A percentile compares a stretch with the other conserved stretches of the same genome.
These are phyloP conservation scores for Malurus elegans DNA, from an alignment of 2,113 vertebrate genomes.

Conservation along the genomic window DNA sequence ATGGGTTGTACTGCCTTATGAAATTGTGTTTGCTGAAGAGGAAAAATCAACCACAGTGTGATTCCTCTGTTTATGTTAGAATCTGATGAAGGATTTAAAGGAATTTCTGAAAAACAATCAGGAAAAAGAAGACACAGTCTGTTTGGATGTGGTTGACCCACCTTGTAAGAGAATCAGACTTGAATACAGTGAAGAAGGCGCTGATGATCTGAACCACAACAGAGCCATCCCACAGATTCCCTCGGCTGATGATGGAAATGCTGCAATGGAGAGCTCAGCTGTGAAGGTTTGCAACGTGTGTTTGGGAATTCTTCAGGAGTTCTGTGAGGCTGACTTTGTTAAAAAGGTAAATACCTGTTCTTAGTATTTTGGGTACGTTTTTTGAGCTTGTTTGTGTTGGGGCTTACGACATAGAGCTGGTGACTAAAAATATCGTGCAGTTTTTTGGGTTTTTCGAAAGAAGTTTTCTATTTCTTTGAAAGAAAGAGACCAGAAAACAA, in stretches of 20 bases:
- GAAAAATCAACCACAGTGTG: neutral
- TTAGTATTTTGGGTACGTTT: neutral
- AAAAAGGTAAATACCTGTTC: slow-evolving; percentile 76
- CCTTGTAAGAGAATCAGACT: slow-evolving; percentile 83
- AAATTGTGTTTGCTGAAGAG: neutral
- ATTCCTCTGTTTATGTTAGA: slow-evolving; percentile 68
- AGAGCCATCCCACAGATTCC: neutral
- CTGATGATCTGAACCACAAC: slow-evolving; percentile 36
- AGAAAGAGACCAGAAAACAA: neutral
- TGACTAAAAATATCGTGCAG: neutral
- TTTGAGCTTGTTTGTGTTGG: neutral
- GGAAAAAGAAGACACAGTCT: slow-evolving; percentile 13
- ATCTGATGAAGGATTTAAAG: slow-evolving; percentile 76
- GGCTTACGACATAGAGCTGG: neutral
- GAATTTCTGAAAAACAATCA: slow-evolving; percentile 70
- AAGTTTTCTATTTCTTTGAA: neutral
- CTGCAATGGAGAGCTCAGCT: neutral
- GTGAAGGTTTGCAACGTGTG: slow-evolving; percentile 82
- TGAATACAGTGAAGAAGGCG: neutral
- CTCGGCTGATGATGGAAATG: neutral
- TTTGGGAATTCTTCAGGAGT: slow-evolving; percentile 89
- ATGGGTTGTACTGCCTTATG: neutral
- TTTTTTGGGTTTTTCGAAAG: neutral
- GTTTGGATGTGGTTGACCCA: slow-evolving; percentile 64
- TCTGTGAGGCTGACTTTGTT: slow-evolving; percentile 79